Conservation (phyloP, 2,888 invertebrate genomes). For the Dynastes tityus region DNA sequence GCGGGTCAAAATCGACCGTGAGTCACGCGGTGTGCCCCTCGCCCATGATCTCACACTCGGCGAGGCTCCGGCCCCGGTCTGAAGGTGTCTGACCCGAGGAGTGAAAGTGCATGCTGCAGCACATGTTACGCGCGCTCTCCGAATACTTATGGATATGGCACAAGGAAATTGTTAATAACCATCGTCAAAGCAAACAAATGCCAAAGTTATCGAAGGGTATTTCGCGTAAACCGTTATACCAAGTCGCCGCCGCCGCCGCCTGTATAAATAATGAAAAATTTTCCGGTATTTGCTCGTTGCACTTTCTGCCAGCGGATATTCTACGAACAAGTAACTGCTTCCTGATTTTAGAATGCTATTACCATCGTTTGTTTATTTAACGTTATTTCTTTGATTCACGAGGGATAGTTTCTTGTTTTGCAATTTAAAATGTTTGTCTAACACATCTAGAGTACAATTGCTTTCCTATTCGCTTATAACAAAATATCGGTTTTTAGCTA, state of each 20-base stretch:
- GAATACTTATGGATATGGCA: slow-evolving; percentile 26
- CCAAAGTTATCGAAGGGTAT: slow-evolving; percentile 14
- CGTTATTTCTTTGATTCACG: too few species aligned
- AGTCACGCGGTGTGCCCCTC: slow-evolving; percentile 24
- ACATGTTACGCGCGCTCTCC: slow-evolving; percentile 17
- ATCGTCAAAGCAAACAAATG: slow-evolving; percentile 33
- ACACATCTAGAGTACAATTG: too few species aligned
- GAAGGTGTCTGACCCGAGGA: slow-evolving; percentile 49
- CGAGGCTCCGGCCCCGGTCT: slow-evolving; percentile 34
- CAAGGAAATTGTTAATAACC: slow-evolving; percentile 40
- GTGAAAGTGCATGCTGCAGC: slow-evolving; percentile 38
- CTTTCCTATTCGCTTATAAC: too few species aligned
- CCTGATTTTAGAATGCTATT: neutral
- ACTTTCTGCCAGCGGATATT: slow-evolving; percentile 1
- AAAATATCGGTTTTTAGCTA: too few species aligned
- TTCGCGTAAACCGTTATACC: neutral
- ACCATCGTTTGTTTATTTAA: too few species aligned
- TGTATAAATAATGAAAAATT: neutral
- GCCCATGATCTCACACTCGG: slow-evolving; percentile 38
- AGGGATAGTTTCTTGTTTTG: too few species aligned
- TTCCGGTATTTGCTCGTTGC: neutral
- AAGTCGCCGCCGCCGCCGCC: neutral
- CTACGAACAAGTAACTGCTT: neutral
- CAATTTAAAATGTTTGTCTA: too few species aligned
- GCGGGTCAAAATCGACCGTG: slow-evolving; percentile 30